A percentile compares a stretch with the other conserved stretches of the same genome.
phyloP scores from a whole-genome alignment of 2,797 vertebrate genomes.

The Sandelia bainsii region DNA sequence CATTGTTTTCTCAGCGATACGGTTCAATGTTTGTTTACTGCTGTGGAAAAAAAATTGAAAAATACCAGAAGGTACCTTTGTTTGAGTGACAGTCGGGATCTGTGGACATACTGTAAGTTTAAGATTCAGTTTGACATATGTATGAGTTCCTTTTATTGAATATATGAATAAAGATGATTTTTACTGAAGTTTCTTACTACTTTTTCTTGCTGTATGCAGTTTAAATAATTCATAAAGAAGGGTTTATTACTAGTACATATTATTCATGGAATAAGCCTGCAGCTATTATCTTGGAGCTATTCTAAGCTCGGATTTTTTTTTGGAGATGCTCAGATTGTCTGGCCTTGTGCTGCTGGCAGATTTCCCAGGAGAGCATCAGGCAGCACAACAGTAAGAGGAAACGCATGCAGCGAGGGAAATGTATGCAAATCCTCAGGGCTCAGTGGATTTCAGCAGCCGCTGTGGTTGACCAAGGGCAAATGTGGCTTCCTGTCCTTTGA shows the following conservation, averaged over 20 bases:
- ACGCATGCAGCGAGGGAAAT: slow-evolving; percentile 60
- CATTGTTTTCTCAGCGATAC: not conserved
- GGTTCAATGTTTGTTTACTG: not conserved
- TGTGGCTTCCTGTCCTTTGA: slow-evolving; percentile 40
- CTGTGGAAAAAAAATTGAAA: not conserved
- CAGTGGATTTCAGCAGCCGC: slow-evolving; percentile 40
- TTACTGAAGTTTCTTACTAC: slow-evolving; percentile 3
- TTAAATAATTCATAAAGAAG: slow-evolving; percentile 12
- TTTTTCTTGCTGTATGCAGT: not conserved
- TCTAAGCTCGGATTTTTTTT: slow-evolving; percentile 9
- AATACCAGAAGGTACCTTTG: not conserved
- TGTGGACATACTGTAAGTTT: not conserved
- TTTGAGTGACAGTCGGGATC: not conserved
- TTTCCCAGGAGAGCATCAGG: slow-evolving; percentile 50
- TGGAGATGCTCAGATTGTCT: not conserved
- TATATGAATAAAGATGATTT: slow-evolving; percentile 66
- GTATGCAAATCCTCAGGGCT: slow-evolving; percentile 73
- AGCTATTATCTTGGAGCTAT: slow-evolving; percentile 19
- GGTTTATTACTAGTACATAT: slow-evolving; percentile 18
- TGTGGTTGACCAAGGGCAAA: slow-evolving; percentile 29
- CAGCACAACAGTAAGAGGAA: slow-evolving; percentile 34
- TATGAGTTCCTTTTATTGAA: slow-evolving; percentile 40
- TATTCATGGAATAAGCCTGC: slow-evolving; percentile 31
- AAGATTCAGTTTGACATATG: slow-evolving; percentile 16
- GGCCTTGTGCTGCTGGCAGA: slow-evolving; percentile 22